Evolutionary conservation across 2,888 invertebrate genomes (phyloP).

Genomic region (Phortica magna): DNA sequence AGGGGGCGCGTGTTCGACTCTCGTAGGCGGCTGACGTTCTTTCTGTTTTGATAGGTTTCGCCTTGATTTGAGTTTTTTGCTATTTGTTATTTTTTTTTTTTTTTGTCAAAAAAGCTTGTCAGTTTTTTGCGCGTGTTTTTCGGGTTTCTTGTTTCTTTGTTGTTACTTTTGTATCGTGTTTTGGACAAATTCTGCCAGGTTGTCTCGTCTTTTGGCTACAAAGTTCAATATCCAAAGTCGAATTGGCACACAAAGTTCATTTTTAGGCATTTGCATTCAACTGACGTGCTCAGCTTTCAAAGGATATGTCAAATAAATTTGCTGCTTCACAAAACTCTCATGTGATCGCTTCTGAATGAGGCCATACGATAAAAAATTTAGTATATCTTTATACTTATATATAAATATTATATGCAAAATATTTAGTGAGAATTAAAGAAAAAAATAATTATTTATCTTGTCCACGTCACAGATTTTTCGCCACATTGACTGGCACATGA

Average conservation of each 20-base stretch:
- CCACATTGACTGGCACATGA: neutral
- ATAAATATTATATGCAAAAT: neutral
- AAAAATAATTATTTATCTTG: neutral
- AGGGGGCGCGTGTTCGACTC: neutral
- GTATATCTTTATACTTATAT: neutral
- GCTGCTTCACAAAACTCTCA: too few relatives aligned
- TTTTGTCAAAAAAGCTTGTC: neutral
- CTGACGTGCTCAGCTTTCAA: neutral
- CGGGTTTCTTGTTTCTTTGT: neutral
- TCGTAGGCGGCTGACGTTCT: constrained; percentile 18
- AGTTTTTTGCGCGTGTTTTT: neutral
- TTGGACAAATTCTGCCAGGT: neutral
- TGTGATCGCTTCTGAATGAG: too few relatives aligned
- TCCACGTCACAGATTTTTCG: neutral
- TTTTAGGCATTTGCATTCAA: neutral
- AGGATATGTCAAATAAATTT: too few relatives aligned
- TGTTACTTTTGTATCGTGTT: neutral
- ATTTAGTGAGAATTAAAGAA: neutral
- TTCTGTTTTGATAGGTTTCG: constrained; percentile 14
- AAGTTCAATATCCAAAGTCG: constrained; percentile 16
- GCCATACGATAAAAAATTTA: neutral
- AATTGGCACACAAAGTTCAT: constrained; percentile 9
- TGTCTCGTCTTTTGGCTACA: neutral
- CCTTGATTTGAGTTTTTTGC: constrained; percentile 9
- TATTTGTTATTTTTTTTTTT: neutral